Evolutionary conservation across 2,888 invertebrate genomes (phyloP).

Genomic region (Sepioteuthis lessoniana): DNA sequence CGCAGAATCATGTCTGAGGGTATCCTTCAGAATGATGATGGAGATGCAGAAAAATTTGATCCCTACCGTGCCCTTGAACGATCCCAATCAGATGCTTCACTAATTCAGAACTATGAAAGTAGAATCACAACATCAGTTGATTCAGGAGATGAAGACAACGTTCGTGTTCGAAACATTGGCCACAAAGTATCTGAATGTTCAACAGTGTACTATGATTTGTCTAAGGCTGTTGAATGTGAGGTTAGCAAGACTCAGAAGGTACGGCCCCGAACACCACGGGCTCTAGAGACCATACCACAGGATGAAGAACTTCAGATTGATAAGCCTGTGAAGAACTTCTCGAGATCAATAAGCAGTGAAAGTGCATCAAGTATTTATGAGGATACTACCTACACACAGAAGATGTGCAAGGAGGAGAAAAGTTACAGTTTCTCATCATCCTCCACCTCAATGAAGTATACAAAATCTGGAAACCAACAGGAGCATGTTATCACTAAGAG

Average conservation of each 20-base stretch:
- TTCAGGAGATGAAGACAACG: constrained; percentile 46
- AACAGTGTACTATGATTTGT: constrained; percentile 73
- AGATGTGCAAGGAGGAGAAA: constrained; percentile 53
- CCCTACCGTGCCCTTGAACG: constrained; percentile 68
- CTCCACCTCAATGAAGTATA: constrained; percentile 42
- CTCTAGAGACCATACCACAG: constrained; percentile 72
- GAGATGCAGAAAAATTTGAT: constrained; percentile 56
- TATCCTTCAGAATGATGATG: constrained; percentile 48
- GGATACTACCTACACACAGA: constrained; percentile 57
- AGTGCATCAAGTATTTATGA: constrained; percentile 46
- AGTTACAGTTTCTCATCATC: constrained; percentile 44
- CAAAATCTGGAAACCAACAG: neutral
- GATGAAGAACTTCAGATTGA: constrained; percentile 67
- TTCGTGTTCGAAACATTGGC: constrained; percentile 44
- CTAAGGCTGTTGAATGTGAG: constrained; percentile 58
- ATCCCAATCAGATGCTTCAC: constrained; percentile 71
- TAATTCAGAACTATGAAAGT: constrained; percentile 55
- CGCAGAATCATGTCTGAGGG: constrained; percentile 48
- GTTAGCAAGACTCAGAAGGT: neutral
- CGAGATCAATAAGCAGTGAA: constrained; percentile 47
- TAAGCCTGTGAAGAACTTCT: constrained; percentile 51
- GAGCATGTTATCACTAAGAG: constrained; percentile 51
- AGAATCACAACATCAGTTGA: constrained; percentile 35
- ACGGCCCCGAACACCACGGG: constrained; percentile 51
- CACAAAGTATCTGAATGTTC: constrained; percentile 71